A percentile compares a stretch with the other conserved stretches of the same genome.
These are phyloP conservation scores for Epinotia ramella DNA, from an alignment of 2,888 invertebrate genomes.

Conservation along the genomic window DNA sequence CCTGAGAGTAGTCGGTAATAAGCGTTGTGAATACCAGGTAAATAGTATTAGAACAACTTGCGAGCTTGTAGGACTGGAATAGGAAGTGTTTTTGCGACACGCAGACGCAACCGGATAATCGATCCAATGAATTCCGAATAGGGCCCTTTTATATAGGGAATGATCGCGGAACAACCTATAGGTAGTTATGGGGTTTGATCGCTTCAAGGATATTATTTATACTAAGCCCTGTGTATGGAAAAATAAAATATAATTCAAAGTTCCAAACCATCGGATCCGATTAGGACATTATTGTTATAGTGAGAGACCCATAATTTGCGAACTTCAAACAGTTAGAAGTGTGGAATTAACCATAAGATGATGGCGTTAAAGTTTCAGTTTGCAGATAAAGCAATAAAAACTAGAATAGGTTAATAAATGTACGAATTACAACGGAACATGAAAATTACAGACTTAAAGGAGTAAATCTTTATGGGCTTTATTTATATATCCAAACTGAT, in stretches of 20 bases:
- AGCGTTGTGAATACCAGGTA: background rate
- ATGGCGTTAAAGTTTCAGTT: background rate
- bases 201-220: background rate
- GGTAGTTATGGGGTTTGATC: background rate
- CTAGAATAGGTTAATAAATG: background rate
- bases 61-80: slow-evolving; percentile 8
- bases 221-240: background rate
- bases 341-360: background rate
- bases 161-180: background rate
- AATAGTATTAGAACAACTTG: background rate
- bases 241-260: background rate
- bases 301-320: no score
- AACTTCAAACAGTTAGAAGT: no score
- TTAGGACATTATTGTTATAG: no score
- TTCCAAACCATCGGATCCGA: no score
- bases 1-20: background rate
- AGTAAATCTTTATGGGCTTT: no score
- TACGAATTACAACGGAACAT: no score
- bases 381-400: background rate
- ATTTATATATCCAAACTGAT: no score
- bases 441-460: no score
- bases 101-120: slow-evolving; percentile 5
- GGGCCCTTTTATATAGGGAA: background rate
- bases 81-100: slow-evolving; percentile 21
- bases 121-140: slow-evolving; percentile 11